Conservation (phyloP, 1,140 invertebrate species). For the Chironomus tepperi region DNA sequence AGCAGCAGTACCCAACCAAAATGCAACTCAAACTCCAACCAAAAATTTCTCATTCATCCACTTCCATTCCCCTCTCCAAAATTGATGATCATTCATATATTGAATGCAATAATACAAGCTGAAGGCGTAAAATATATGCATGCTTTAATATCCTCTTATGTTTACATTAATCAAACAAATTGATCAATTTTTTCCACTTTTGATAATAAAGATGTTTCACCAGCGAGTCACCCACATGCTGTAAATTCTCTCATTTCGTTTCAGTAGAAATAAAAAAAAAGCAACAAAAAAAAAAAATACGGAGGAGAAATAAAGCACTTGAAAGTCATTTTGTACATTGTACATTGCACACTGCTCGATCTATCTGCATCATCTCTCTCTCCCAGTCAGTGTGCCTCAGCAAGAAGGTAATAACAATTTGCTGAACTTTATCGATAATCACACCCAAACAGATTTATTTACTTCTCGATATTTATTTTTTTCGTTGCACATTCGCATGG, state of each 20-base stretch:
- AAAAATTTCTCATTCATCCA: no score
- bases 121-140: slow-evolving; percentile 4
- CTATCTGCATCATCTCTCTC: background rate
- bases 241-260: background rate
- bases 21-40: no score
- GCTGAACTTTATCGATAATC: slow-evolving; percentile 23
- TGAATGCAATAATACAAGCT: no score
- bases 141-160: slow-evolving; percentile 13
- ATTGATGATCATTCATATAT: no score
- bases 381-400: no score
- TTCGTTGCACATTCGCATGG: background rate
- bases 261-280: background rate
- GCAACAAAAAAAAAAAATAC: no score
- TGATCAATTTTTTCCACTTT: slow-evolving; percentile 5
- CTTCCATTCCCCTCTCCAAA: no score
- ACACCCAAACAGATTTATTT: slow-evolving; percentile 23
- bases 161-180: slow-evolving; percentile 15
- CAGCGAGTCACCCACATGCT: background rate
- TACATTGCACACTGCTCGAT: background rate
- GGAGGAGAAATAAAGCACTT: background rate
- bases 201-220: slow-evolving; percentile 14
- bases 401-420: slow-evolving; percentile 22
- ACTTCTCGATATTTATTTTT: background rate
- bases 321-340: slow-evolving; percentile 13
- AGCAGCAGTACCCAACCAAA: no score